Evolutionary conservation across 92 coral and sea anemone genomes (phyloP).

Genomic region (Phymanthus crucifer): DNA sequence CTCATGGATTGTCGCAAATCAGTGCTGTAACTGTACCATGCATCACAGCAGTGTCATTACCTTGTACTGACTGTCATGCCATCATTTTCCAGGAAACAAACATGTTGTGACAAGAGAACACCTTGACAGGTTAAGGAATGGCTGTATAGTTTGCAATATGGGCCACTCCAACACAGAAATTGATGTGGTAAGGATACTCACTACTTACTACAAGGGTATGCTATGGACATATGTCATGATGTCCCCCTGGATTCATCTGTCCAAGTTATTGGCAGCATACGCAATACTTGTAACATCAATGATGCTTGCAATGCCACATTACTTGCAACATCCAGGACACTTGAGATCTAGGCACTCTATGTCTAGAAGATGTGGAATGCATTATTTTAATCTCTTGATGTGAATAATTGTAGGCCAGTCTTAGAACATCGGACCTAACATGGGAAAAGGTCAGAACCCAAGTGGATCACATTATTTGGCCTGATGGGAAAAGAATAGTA

Average conservation of each 20-base stretch:
- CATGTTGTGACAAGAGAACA: slow-evolving; percentile 98
- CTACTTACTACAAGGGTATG: neutral
- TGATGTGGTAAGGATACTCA: slow-evolving; percentile 82
- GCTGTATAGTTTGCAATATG: slow-evolving; percentile 99
- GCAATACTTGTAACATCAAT: too few species aligned
- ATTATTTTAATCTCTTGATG: too few species aligned
- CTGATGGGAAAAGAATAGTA: slow-evolving; percentile 96
- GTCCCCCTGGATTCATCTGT: too few species aligned
- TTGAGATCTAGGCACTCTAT: too few species aligned
- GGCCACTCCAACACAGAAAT: slow-evolving; percentile 99
- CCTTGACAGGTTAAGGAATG: slow-evolving; percentile 95
- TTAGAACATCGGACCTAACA: slow-evolving; percentile 94
- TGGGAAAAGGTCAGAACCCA: slow-evolving; percentile 99
- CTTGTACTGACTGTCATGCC: too few species aligned
- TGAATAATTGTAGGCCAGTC: slow-evolving; percentile 75
- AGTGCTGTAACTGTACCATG: neutral
- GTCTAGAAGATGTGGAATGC: too few species aligned
- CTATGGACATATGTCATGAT: too few species aligned
- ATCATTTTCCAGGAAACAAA: slow-evolving; percentile 89
- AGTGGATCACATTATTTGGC: slow-evolving; percentile 99
- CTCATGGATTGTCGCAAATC: neutral
- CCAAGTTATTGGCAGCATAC: too few species aligned
- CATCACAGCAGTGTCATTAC: too few species aligned
- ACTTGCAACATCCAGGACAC: too few species aligned
- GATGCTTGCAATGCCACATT: too few species aligned